phyloP scores from a whole-genome alignment of 92 coral and sea anemone species.

The Isaurus tuberculatus region DNA sequence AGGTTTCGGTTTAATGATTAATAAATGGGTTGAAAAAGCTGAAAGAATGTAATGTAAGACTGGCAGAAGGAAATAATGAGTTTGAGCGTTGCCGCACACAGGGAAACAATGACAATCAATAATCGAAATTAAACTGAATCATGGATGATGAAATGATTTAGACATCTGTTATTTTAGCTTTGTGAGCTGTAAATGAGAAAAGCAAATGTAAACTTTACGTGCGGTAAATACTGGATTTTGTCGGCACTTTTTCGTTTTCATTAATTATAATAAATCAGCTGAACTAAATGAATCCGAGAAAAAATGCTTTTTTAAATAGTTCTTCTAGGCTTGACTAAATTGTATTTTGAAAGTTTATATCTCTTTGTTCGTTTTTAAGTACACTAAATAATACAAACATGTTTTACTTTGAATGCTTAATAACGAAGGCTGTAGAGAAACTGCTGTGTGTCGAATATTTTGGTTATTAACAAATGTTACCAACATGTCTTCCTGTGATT shows the following conservation, averaged over 20 bases:
- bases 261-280: not conserved
- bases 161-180: not conserved
- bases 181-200: slow-evolving; percentile 15
- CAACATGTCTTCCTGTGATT: too few relatives aligned
- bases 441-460: too few relatives aligned
- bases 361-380: too few relatives aligned
- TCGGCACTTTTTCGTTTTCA: not conserved
- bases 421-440: too few relatives aligned
- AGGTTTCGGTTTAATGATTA: not conserved
- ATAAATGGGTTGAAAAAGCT: not conserved
- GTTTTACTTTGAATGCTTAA: too few relatives aligned
- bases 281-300: too few relatives aligned
- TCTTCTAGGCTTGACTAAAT: too few relatives aligned
- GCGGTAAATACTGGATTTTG: not conserved
- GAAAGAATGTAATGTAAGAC: not conserved
- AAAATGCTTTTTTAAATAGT: too few relatives aligned
- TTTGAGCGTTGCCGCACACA: not conserved
- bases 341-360: too few relatives aligned
- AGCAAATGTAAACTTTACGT: slow-evolving; percentile 8
- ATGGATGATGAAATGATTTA: not conserved
- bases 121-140: not conserved
- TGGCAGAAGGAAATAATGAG: not conserved
- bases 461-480: too few relatives aligned
- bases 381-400: too few relatives aligned
- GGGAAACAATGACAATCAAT: not conserved